A percentile compares a stretch with the other conserved stretches of the same genome.
These are phyloP conservation scores for Lacanobia wlatinum DNA, from an alignment of 2,888 invertebrate species.

Conservation along the genomic window DNA sequence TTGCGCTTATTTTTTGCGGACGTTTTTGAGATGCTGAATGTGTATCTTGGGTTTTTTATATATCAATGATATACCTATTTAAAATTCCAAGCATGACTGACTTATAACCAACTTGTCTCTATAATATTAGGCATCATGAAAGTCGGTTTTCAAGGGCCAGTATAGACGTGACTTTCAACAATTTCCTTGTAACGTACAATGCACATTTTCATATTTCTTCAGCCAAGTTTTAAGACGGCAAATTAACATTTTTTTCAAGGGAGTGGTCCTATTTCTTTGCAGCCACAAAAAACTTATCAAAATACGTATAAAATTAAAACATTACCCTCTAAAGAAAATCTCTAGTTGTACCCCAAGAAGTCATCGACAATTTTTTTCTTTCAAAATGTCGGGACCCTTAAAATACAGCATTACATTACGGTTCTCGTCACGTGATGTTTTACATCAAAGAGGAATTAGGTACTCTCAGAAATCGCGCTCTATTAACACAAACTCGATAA, in stretches of 20 bases:
- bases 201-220: not conserved
- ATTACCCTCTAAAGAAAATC: not conserved
- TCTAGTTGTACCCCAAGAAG: slow-evolving; percentile 7
- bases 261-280: not conserved
- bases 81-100: no score
- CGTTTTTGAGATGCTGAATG: no score
- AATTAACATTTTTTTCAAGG: not conserved
- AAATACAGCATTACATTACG: slow-evolving; percentile 56
- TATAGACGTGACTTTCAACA: not conserved
- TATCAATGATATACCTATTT: no score
- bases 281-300: not conserved
- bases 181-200: not conserved
- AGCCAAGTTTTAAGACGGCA: no score
- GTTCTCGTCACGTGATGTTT: slow-evolving; percentile 67
- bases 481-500: slow-evolving; percentile 61
- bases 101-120: not conserved
- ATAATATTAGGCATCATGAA: not conserved
- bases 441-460: slow-evolving; percentile 69
- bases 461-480: slow-evolving; percentile 67
- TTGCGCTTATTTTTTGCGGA: no score
- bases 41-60: no score
- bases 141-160: not conserved
- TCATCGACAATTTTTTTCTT: not conserved
- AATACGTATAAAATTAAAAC: not conserved
- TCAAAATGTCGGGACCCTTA: slow-evolving; percentile 8